Base-by-base conservation (phyloP, 2,113 vertebrate species). In the Cinclus cinclus region DNA sequence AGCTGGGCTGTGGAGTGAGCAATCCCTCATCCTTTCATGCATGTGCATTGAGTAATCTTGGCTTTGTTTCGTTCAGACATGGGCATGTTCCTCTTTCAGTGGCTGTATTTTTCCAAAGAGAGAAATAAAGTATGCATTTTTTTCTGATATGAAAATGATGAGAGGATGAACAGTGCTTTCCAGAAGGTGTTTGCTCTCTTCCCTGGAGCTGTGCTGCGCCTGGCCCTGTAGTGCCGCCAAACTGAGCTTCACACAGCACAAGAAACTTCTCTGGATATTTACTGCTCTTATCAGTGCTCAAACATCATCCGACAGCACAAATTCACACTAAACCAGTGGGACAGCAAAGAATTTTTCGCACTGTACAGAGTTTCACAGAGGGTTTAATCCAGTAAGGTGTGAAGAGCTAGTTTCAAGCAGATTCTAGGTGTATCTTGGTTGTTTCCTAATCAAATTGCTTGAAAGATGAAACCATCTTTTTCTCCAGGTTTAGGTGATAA, bases 161-260 rank as follows among this genome's bases (percentile, higher is more conserved):
- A 42, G 49, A 59, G 19, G 59, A 0, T 35, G 3, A 59, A 7
- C 3, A 39, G 44, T 7, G 12, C 33, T 79, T 89, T 91, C 44
- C 80, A 50, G 59, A 59, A 41, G 0, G 1, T 55, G 23, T 47
- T 67, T 71, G 33, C 56, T 67, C 10, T 89, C 37, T 44, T 60
- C 21, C 0, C 0, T 64, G 71, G 49, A 83, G 49, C 41, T 71
- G 27, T 59, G 27, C 52, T 10, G 2, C 1, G 1, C 52, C 46
- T 85, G 20, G 28, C 28, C 56, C 30, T 15, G 13, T 0, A 5
- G 17, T 13, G 46, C 35, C 0, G 0, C 46, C 35, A 42, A 6
- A 1, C 25, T 44, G 37, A 58, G 21, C 50, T 62, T 62, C 87
- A 35, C 10, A 2, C 22, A 25, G 53, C 53, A 33, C 7, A 1